A percentile compares a stretch with the other conserved stretches of the same genome.
phyloP scores from a whole-genome alignment of 2,888 invertebrate species.

The Myopa tessellatipennis region DNA sequence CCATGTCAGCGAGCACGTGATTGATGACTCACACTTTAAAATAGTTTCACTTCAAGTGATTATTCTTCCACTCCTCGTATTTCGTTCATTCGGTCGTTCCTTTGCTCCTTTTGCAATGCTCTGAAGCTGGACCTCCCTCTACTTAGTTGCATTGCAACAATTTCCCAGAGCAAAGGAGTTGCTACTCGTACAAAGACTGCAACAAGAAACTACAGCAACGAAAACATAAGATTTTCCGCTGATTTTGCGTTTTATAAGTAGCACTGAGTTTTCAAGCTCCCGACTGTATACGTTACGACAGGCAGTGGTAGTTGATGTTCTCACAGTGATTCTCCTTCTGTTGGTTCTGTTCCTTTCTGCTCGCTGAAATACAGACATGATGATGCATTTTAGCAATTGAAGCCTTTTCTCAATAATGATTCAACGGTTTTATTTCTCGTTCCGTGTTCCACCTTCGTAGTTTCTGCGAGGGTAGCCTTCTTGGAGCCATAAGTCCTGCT shows the following conservation, averaged over 20 bases:
- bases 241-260: slow-evolving; percentile 31
- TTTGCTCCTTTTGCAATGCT: not conserved
- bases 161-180: slow-evolving; percentile 17
- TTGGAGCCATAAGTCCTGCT: no score
- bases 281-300: not conserved
- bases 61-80: slow-evolving; percentile 30
- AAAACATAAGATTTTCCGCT: slow-evolving; percentile 27
- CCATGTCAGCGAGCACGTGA: slow-evolving; percentile 29
- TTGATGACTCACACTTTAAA: slow-evolving; percentile 42
- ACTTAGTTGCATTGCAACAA: slow-evolving; percentile 20
- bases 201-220: not conserved
- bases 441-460: not conserved
- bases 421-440: slow-evolving; percentile 11
- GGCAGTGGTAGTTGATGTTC: not conserved
- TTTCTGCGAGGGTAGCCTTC: not conserved
- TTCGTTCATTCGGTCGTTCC: not conserved
- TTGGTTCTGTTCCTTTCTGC: not conserved
- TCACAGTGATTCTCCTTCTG: not conserved
- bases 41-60: slow-evolving; percentile 42
- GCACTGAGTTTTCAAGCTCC: not conserved
- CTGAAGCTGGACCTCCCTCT: not conserved
- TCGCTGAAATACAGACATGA: not conserved
- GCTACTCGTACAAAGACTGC: not conserved
- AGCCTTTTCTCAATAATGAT: slow-evolving; percentile 38
- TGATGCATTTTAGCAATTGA: slow-evolving; percentile 37